phyloP scores from a whole-genome alignment of 2,888 invertebrate species.

The Deroplatys truncata region DNA sequence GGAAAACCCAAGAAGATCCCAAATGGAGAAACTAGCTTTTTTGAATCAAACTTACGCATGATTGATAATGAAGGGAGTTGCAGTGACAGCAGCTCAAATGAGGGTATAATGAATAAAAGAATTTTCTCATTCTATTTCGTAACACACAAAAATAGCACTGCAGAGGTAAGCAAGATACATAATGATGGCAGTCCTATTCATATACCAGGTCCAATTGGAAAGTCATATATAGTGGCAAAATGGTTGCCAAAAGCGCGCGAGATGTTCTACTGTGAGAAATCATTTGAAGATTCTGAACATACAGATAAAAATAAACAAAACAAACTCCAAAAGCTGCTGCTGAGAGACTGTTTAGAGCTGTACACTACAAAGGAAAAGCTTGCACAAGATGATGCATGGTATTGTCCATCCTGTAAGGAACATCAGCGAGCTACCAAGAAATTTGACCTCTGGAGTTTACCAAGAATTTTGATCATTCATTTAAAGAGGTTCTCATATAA shows the following conservation, averaged over 20 bases:
- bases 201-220: background rate
- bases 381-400: conserved; percentile 50
- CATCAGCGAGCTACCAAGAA: conserved; percentile 57
- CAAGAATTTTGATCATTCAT: conserved; percentile 54
- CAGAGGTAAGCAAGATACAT: background rate
- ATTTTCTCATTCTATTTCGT: background rate
- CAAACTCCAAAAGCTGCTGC: conserved; percentile 24
- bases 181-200: background rate
- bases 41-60: background rate
- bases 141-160: background rate
- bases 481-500: conserved; percentile 57
- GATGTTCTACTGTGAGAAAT: background rate
- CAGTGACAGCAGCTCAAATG: background rate
- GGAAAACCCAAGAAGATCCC: background rate
- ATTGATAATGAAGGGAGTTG: background rate
- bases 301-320: background rate
- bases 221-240: background rate
- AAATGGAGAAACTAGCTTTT: background rate
- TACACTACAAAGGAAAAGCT: too few species aligned
- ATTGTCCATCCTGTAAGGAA: conserved; percentile 54
- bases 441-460: conserved; percentile 56
- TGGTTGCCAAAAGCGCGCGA: background rate
- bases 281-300: background rate
- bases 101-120: too few species aligned
- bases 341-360: conserved; percentile 36